phyloP scores from a whole-genome alignment of 1,140 invertebrate genomes.

The Temnothorax nylanderi region DNA sequence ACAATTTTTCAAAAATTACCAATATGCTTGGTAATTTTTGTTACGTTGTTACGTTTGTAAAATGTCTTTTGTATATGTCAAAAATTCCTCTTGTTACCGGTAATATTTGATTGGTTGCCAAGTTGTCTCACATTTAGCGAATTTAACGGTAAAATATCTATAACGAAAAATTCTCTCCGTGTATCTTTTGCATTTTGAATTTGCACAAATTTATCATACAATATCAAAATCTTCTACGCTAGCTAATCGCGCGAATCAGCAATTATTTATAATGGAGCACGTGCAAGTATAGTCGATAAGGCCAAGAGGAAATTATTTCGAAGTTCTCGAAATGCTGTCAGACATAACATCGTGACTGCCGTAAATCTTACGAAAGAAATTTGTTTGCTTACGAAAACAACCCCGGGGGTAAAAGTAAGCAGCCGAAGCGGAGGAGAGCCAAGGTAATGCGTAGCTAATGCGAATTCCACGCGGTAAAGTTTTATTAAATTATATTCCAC shows the following conservation, averaged over 20 bases:
- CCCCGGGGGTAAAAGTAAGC: slow-evolving; percentile 33
- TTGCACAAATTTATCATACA: background rate
- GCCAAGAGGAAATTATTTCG: background rate
- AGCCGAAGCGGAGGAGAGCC: background rate
- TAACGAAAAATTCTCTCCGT: no score
- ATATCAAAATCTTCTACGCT: background rate
- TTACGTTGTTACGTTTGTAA: no score
- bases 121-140: no score
- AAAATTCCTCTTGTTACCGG: no score
- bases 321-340: slow-evolving; percentile 19
- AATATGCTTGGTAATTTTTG: no score
- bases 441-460: slow-evolving; percentile 55
- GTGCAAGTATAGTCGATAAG: background rate
- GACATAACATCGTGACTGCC: slow-evolving; percentile 18
- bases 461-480: slow-evolving; percentile 60
- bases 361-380: slow-evolving; percentile 53
- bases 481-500: slow-evolving; percentile 65
- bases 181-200: background rate
- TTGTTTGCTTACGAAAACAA: slow-evolving; percentile 40
- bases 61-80: no score
- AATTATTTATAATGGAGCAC: background rate
- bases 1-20: no score
- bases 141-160: no score
- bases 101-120: no score
- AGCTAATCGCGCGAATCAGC: background rate